Evolutionary conservation across 2,113 vertebrate species (phyloP), one percentile per base, ranked within the genome.

Genomic region (Pleuronectes platessa): DNA sequence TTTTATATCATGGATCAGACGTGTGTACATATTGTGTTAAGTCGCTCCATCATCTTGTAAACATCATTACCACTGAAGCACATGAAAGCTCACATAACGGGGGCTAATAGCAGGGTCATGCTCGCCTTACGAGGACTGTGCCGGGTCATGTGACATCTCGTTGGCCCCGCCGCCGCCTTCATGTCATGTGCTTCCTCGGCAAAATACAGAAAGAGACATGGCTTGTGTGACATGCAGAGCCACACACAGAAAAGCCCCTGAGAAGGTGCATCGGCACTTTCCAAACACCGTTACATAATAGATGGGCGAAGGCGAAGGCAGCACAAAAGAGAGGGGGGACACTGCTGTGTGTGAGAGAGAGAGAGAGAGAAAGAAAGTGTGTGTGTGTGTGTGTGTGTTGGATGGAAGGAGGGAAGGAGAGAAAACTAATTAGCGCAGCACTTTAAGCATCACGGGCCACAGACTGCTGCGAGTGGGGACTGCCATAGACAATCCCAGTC

Each of bases 391-490:
- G 56, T 26, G 76, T 78, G 77, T 79, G 77, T 59, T 45, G 54
- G 49, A 76, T 68, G 69, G 68, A 78, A 80, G 55, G 68, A 70
- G 47, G 63, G 77, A 82, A 64, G 31, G 31, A 79, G 78, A 76
- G 76, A 87, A 93, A 92, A 90, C 86, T 90, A 92, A 93, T 93
- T 92, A 91, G 88, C 73, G 23, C 90, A 90, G 88, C 90, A 92
- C 85, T 92, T 90, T 90, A 81, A 89, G 90, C 88, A 92, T 92
- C 90, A 87, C 69, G 78, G 88, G 77, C 88, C 81, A 86, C 81
- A 89, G 89, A 86, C 87, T 89, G 88, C 85, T 88, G 82, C 71
- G 20, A 90, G 86, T 83, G 71, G 82, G 80, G 88, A 88, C 88
- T 90, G 92, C 89, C 92, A 92, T 75, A 91, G 88, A 93, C 92